Evolutionary conservation across 92 coral and sea anemone species (phyloP).

Genomic region (Nematostella vectensis): DNA sequence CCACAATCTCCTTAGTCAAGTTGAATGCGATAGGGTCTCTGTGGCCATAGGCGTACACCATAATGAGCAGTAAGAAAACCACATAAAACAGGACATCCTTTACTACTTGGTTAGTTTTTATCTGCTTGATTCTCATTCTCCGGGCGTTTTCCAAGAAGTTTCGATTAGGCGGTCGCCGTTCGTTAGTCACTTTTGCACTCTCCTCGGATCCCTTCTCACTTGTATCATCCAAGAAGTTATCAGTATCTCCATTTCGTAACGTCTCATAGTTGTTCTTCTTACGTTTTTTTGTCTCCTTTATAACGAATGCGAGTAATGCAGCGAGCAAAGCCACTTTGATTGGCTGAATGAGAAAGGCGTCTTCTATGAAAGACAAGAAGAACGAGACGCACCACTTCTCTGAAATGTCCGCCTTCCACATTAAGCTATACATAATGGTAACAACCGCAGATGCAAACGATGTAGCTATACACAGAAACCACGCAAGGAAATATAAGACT

Average conservation of each 20-base stretch:
- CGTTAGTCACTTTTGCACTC: neutral
- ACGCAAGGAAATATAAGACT: slow-evolving; percentile 41
- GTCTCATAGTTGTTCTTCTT: slow-evolving; percentile 18
- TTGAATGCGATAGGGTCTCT: slow-evolving; percentile 66
- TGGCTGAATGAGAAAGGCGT: slow-evolving; percentile 74
- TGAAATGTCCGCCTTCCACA: slow-evolving; percentile 83
- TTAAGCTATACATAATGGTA: slow-evolving; percentile 61
- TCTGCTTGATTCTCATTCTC: slow-evolving; percentile 48
- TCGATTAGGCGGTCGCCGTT: slow-evolving; percentile 28
- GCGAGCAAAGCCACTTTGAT: slow-evolving; percentile 54
- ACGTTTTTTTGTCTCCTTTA: slow-evolving; percentile 42
- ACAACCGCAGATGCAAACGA: slow-evolving; percentile 39
- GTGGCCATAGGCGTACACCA: slow-evolving; percentile 73
- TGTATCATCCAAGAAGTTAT: neutral
- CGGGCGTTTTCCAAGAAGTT: slow-evolving; percentile 45
- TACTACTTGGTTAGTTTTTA: slow-evolving; percentile 53
- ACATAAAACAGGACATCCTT: slow-evolving; percentile 53
- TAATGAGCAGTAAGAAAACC: slow-evolving; percentile 56
- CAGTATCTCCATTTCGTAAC: slow-evolving; percentile 10
- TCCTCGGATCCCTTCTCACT: neutral
- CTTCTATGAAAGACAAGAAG: slow-evolving; percentile 71
- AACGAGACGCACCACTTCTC: slow-evolving; percentile 77
- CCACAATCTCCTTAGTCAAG: slow-evolving; percentile 46
- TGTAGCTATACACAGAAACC: slow-evolving; percentile 47
- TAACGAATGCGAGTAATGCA: slow-evolving; percentile 40